These are phyloP conservation scores for Priocnemis perturbator DNA, from an alignment of 2,888 invertebrate species.

Conservation along the genomic window DNA sequence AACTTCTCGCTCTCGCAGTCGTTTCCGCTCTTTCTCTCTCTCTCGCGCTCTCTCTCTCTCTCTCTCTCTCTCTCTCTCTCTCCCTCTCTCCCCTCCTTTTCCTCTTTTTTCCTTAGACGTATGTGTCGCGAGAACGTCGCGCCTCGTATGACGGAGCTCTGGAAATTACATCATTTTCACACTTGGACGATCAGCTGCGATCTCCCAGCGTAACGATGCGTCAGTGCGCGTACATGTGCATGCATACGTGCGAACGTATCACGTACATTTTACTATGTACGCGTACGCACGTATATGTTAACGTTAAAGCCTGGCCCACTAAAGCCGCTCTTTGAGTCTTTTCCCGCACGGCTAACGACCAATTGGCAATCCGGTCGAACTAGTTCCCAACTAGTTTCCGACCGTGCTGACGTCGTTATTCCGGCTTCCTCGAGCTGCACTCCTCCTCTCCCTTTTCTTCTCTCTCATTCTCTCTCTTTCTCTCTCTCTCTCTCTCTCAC, in stretches of 20 bases:
- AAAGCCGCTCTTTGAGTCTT: slow-evolving; percentile 47
- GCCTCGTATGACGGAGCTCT: slow-evolving; percentile 23
- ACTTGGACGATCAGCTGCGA: slow-evolving; percentile 32
- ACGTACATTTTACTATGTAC: neutral
- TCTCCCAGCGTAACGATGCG: neutral
- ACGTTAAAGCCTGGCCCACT: slow-evolving; percentile 21
- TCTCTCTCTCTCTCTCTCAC: neutral
- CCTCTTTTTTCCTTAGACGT: neutral
- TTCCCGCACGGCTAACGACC: slow-evolving; percentile 51
- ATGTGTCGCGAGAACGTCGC: neutral
- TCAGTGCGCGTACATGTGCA: slow-evolving; percentile 2
- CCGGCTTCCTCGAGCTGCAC: slow-evolving; percentile 33
- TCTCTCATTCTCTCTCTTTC: slow-evolving; percentile 11
- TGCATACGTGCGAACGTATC: slow-evolving; percentile 23
- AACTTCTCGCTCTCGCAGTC: slow-evolving; percentile 19
- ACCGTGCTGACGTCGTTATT: slow-evolving; percentile 53
- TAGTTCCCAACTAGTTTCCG: slow-evolving; percentile 56
- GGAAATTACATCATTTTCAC: slow-evolving; percentile 50
- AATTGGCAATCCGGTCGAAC: slow-evolving; percentile 54
- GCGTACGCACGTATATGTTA: neutral
- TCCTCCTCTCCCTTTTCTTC: neutral
- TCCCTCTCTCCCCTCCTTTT: slow-evolving; percentile 11
- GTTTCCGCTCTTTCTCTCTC: too few species aligned
- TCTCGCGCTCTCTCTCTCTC: too few species aligned
- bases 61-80: slow-evolving; percentile 7